Base-by-base conservation (phyloP, 37 sponge, comb jelly and placozoan species). In the Halisarca cf. caerulea region DNA sequence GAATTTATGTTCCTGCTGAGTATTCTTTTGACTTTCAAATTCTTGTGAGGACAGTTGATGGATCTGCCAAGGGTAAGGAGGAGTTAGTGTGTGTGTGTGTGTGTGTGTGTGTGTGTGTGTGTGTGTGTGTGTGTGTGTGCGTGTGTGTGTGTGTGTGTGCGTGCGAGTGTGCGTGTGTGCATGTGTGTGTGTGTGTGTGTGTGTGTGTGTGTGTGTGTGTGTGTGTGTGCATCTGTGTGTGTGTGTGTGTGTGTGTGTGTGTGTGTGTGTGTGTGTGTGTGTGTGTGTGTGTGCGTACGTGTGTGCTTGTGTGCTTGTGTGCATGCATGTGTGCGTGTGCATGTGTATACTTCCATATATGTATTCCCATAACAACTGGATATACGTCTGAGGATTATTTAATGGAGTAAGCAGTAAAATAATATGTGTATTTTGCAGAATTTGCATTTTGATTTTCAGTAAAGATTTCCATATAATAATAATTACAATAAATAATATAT, bases 141-240 rank as follows among this genome's bases (percentile, higher is more conserved):
- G 45, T 41, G 36, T 41, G 62, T 66, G 64, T 61, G 64, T 61
- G 64, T 61, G 64, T 61, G 64, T 61, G 64, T 61, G 64, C 30
- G 64, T 61, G 64, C 15, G 64, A 20, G 64, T 61, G 64, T 61
- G 64, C 15, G 64, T 61, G 64, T 61, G 64, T 61, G 64, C 15
- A 23, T 61, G 64, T 61, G 64, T 61, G 64, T 61, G 64, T 61
- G 64, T 61, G 64, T 61, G 64, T 61, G 64, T 28, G 64, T 61
- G 64, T 28, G 30, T 28, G 64, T 61, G 64, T 61, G 64, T 28
- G 28, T 61, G 64, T 62, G 64, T 62, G 64, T 27, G 30, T 62
- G 30, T 62, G 15, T 23, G 23, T 62, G 30, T 62, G 64, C 15
- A 7, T 27, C 18, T 62, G 30, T 27, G 64, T 27, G 51, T 47